These are phyloP conservation scores for Pimpla rufipes DNA, from an alignment of 2,888 invertebrate species.

Conservation along the genomic window DNA sequence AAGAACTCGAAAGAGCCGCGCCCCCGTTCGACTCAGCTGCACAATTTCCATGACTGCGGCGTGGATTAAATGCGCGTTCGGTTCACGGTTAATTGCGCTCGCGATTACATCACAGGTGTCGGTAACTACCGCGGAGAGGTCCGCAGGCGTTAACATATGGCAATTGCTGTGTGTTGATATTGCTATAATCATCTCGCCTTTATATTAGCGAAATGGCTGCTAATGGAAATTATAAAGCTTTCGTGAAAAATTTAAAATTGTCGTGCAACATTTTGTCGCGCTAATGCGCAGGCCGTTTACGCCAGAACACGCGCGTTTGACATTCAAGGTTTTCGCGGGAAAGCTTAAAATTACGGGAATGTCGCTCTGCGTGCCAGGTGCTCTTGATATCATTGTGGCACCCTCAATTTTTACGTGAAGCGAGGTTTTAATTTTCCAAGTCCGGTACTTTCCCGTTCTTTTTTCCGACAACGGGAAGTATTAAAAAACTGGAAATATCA, in stretches of 20 bases:
- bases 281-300: neutral
- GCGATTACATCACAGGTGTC: slow-evolving; percentile 57
- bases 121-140: neutral
- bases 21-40: slow-evolving; percentile 43
- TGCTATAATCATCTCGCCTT: slow-evolving; percentile 7
- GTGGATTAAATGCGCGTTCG: slow-evolving; percentile 52
- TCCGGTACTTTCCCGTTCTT: neutral
- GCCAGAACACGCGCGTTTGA: neutral
- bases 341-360: too few relatives aligned
- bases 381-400: too few relatives aligned
- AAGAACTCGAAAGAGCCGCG: slow-evolving; percentile 61
- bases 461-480: neutral
- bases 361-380: too few relatives aligned
- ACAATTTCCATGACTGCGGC: slow-evolving; percentile 50
- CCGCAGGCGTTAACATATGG: slow-evolving; percentile 27
- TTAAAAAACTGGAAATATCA: neutral
- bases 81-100: slow-evolving; percentile 66
- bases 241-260: neutral
- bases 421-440: neutral
- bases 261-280: neutral
- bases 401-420: neutral
- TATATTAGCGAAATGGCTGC: slow-evolving; percentile 1
- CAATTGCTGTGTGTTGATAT: slow-evolving; percentile 28
- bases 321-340: too few relatives aligned
- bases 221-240: neutral